Evolutionary conservation across 2,113 vertebrate species (phyloP), one percentile per base, ranked within the genome.

Genomic region (Cryptoleucopteryx plumbea): DNA sequence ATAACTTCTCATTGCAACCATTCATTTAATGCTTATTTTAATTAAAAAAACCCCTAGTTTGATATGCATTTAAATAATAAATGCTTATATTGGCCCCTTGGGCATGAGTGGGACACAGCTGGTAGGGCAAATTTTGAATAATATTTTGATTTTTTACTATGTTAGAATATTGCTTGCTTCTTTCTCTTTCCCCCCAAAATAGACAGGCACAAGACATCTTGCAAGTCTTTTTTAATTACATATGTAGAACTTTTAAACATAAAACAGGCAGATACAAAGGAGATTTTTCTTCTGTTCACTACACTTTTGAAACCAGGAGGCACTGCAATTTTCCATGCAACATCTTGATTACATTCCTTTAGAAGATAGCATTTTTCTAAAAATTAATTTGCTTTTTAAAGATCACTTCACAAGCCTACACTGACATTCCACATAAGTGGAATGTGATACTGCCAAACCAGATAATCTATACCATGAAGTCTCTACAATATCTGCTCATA

Each of bases 341-440:
- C 31, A 40, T 82, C 86, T 91, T 67, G 75, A 88, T 92, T 94
- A n/a, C 22, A 22, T 79, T 91, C 70, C 45, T 91, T 86, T 32
- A 81, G 58, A 82, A 85, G 66, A 85, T 58, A 89, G 21, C 47
- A 48, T 91, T 94, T 95, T 95, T 94, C 92, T 90, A 88, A 94
- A 96, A 93, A 92, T 90, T 88, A 96, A 73, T 95, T 96, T 95
- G 59, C 95, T 94, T 96, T 93, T 85, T 82, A 95, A 92, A 94
- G 97, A 86, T 89, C 32, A 50, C 61, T 94, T 95, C 84, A 75
- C 80, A 96, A 97, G 86, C 86, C 94, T 89, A 77, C 91, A 80
- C 86, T 97, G 94, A 91, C 73, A 90, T 95, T 91, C 89, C 81
- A 63, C 73, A 20, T 53, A 68, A 95, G 66, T 3, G 0, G 86